Evolutionary conservation across 2,113 vertebrate genomes (phyloP), one percentile per base, ranked within the genome.

Genomic region (Echinops telfairi): DNA sequence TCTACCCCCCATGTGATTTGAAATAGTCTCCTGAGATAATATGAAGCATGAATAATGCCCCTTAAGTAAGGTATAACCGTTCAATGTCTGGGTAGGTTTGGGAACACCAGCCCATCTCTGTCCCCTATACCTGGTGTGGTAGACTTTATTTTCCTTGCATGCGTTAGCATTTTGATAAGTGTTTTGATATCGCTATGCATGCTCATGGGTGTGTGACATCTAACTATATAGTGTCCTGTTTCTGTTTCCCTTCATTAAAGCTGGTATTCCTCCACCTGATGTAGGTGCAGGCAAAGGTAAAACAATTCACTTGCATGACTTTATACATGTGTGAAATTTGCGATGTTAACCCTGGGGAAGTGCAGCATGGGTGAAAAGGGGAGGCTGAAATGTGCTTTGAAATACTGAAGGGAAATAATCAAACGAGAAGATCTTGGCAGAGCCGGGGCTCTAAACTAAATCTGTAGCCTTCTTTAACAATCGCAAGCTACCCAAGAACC

Each of bases 211-310:
- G 95, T 98, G 95, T 97, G 97, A 94, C 97, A 97, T 97, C 97
- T 98, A 98, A 98, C 97, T 97, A 98, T 97, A 96, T 94, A 98
- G 97, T 98, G 95, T 98, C 98, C 96, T 99, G 23, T 98, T 98
- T 98, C 97, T 98, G 96, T 98, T 97, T 98, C 97, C 94, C 97
- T 95, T 97, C 97, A 92, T 97, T 97, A 97, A 99, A 98, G 98
- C 98, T 98, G 97, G 97, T 98, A 97, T 98, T 98, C 98, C 97
- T 88, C 98, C n/a, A 98, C 98, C 98, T 98, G 98, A 98, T 98
- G 97, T 99, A 99, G 98, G 98, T 98, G 97, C 98, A 98, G 98
- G 97, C 98, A 99, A 99, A 99, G 99, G 99, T 99, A 99, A 99
- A 97, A 97, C 97, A 89, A 97, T 97, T 95, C 92, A 95, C 94